These are phyloP conservation scores for Megaleporinus macrocephalus DNA, from an alignment of 2,113 vertebrate genomes.

Conservation along the genomic window DNA sequence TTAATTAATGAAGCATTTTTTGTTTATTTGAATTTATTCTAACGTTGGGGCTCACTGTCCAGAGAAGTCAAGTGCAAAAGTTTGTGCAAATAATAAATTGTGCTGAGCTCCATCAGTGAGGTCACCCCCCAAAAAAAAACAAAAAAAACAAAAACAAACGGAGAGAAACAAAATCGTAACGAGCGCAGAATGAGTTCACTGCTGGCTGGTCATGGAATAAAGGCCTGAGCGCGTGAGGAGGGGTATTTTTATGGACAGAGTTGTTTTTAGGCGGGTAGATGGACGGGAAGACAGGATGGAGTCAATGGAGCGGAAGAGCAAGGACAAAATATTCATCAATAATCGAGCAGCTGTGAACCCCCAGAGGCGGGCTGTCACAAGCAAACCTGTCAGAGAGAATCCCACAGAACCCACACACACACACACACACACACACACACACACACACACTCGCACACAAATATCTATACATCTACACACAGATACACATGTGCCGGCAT, in stretches of 20 bases:
- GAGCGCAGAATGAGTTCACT: no score
- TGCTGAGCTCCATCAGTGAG: no score
- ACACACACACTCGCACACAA: not conserved
- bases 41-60: no score
- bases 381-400: slow-evolving; percentile 36
- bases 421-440: not conserved
- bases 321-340: slow-evolving; percentile 50
- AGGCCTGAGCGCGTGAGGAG: not conserved
- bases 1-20: no score
- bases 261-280: not conserved
- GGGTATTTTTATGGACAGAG: not conserved
- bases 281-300: not conserved
- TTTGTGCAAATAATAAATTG: no score
- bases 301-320: not conserved
- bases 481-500: not conserved
- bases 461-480: not conserved
- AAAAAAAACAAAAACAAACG: no score
- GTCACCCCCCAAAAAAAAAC: no score
- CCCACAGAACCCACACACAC: slow-evolving; percentile 19
- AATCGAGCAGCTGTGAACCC: slow-evolving; percentile 37
- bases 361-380: slow-evolving; percentile 16
- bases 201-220: not conserved
- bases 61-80: no score
- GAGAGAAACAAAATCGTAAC: no score
- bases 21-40: no score